Base-by-base conservation (phyloP, 2,888 invertebrate genomes). In the Drosophila atripex region DNA sequence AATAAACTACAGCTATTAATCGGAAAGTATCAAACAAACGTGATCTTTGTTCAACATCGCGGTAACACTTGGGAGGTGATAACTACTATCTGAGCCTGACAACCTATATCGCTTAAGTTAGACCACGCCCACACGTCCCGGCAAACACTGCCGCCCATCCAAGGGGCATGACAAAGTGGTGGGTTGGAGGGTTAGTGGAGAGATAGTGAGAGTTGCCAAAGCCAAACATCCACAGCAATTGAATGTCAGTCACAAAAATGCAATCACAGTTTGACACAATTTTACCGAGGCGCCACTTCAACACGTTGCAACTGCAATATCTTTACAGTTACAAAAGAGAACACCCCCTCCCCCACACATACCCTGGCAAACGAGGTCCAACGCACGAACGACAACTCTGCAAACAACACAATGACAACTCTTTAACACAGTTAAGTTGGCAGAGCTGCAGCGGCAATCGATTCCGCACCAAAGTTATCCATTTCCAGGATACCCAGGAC, bases 181-280 rank as follows among this genome's bases (percentile, higher is more conserved):
- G 9, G 43, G 61, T 28, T 28, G 53, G 60, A 47, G 38, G 55
- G 73, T n/a, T 45, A 43, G 58, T 52, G 50, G 43, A 45, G 61
- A 56, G 56, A 50, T 47, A 55, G 73, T 16, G 50, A 46, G 63
- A 54, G 50, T 47, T 65, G 60, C 43, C 54, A 52, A 71, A 59
- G 71, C 41, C 85, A 77, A 82, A 71, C 73, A 77, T 64, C 77
- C 71, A 72, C 69, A 77, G 84, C 84, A 84, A 83, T 83, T 86
- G 82, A 84, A 83, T 84, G 86, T 74, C 82, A 83, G 80, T 86
- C 86, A 84, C 73, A 83, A 83, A 82, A 83, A 83, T 84, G 87
- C 87, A 87, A 84, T 84, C 84, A 84, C 82, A 82, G 84, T 87
- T 84, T 87, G 84, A 84, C 84, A 84, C 84, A 87, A 85, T 84